Evolutionary conservation across 2,888 invertebrate genomes (phyloP).

Genomic region (Helobdella robusta): DNA sequence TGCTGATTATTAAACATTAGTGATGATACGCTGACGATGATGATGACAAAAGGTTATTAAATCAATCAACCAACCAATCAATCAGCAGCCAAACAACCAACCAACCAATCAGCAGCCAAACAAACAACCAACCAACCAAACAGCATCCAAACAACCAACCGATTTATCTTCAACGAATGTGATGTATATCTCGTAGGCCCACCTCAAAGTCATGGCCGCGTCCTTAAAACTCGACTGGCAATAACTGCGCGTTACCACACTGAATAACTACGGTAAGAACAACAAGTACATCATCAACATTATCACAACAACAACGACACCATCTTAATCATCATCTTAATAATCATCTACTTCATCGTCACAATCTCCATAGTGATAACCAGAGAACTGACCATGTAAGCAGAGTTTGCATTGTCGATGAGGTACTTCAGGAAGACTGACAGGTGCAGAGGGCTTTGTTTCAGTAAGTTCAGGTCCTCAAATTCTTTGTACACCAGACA

Average conservation of each 20-base stretch:
- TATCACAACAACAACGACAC: not conserved
- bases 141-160: constrained; percentile 37
- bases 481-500: constrained; percentile 67
- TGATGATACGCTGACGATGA: too few relatives aligned
- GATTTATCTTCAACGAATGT: constrained; percentile 58
- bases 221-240: constrained; percentile 6
- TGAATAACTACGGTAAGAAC: not conserved
- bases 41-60: too few relatives aligned
- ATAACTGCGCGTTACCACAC: not conserved
- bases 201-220: constrained; percentile 47
- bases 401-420: constrained; percentile 71
- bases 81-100: not conserved
- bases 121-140: not conserved
- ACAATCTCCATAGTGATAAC: not conserved
- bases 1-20: not conserved
- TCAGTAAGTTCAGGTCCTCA: constrained; percentile 68
- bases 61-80: not conserved
- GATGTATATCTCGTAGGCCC: constrained; percentile 98
- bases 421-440: constrained; percentile 89
- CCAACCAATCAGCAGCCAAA: not conserved
- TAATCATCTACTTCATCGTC: not conserved
- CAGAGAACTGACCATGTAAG: constrained; percentile 57
- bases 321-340: not conserved
- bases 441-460: constrained; percentile 77
- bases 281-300: not conserved